These are phyloP conservation scores for Microtus californicus DNA, from an alignment of 2,797 vertebrate species.

Conservation along the genomic window DNA sequence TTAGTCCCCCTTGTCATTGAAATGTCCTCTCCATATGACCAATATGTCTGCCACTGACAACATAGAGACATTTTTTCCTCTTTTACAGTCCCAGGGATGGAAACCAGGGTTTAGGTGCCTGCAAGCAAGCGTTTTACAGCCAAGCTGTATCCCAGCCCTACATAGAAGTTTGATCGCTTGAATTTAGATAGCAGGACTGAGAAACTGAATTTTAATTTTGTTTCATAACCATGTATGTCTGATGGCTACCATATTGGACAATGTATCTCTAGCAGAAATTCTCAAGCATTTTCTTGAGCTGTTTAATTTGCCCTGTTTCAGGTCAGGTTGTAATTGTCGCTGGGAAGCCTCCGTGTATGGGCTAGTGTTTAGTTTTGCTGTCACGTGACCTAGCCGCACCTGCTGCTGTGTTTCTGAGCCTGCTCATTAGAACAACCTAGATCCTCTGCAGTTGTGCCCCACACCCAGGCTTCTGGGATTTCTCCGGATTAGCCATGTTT, in stretches of 20 bases:
- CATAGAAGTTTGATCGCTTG: background rate
- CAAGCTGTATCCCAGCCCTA: background rate
- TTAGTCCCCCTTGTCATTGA: background rate
- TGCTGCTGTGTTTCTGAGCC: background rate
- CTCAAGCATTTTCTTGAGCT: background rate
- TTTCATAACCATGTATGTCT: background rate
- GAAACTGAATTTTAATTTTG: conserved; percentile 26
- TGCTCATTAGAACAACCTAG: background rate
- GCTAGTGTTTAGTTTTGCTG: background rate
- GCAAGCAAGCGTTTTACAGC: background rate
- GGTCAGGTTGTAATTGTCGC: background rate
- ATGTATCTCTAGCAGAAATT: background rate
- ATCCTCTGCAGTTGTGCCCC: background rate
- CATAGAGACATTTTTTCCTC: background rate
- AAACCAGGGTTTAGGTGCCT: background rate
- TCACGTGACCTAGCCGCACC: background rate
- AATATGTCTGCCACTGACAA: background rate
- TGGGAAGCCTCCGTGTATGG: background rate
- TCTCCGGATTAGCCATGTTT: background rate
- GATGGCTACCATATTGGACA: background rate
- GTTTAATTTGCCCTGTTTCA: background rate
- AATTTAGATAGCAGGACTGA: background rate
- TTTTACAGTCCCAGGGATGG: background rate
- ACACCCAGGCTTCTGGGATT: background rate
- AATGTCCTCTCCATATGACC: background rate